Percentiles rank a stretch among this genome's conserved stretches.
Conservation (phyloP, 2,113 vertebrate genomes). For the Tupaia chinensis region DNA sequence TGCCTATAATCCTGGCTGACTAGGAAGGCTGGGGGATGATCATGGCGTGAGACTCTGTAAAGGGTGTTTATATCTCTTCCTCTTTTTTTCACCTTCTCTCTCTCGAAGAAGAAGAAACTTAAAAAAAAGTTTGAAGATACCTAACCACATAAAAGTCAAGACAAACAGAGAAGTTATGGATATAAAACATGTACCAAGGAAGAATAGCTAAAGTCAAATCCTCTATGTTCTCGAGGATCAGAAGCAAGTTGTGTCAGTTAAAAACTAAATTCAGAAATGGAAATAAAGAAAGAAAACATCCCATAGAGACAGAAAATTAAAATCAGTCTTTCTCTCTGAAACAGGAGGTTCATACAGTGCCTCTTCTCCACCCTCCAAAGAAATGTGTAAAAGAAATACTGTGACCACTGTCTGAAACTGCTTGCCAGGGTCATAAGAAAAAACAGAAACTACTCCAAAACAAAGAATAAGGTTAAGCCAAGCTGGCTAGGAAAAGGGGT, state of each 20-base stretch:
- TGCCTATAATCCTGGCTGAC: no score
- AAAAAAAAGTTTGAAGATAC: conserved; percentile 47
- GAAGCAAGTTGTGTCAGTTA: background rate
- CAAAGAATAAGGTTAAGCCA: conserved; percentile 39
- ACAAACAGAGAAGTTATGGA: background rate
- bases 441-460: conserved; percentile 46
- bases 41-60: no score
- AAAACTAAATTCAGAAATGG: background rate
- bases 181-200: background rate
- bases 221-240: background rate
- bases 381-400: conserved; percentile 51
- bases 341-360: background rate
- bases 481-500: background rate
- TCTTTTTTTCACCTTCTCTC: no score
- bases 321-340: conserved; percentile 54
- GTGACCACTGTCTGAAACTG: conserved; percentile 8
- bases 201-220: background rate
- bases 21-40: no score
- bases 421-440: conserved; percentile 55
- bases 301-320: background rate
- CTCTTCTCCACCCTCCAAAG: background rate
- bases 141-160: conserved; percentile 12
- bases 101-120: background rate
- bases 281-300: conserved; percentile 26
- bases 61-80: no score